Evolutionary conservation across 2,888 invertebrate genomes (phyloP).

Genomic region (Hypomecis atomaria): DNA sequence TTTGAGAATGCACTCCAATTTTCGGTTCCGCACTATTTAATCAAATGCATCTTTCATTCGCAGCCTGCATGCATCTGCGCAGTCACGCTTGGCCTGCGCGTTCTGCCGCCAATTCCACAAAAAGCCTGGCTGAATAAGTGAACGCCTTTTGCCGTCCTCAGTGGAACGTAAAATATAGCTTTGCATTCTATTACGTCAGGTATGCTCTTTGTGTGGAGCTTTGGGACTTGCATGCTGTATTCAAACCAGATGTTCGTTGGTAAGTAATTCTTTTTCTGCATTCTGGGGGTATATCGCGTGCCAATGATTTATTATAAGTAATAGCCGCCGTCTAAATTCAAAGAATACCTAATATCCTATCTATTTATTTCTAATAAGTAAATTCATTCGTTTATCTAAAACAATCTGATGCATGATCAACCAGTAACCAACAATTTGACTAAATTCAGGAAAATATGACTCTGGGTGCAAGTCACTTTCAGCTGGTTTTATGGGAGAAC

Average conservation of each 20-base stretch:
- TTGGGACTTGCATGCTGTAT: slow-evolving; percentile 27
- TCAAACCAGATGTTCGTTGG: not conserved
- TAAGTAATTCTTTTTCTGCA: no score
- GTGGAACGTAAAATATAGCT: slow-evolving; percentile 42
- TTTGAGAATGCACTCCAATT: slow-evolving; percentile 12
- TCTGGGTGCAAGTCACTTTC: no score
- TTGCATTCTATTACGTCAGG: slow-evolving; percentile 39
- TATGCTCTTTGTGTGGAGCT: slow-evolving; percentile 46
- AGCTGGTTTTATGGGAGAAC: no score
- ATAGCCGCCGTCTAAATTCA: no score
- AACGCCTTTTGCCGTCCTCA: slow-evolving; percentile 22
- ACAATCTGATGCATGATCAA: no score
- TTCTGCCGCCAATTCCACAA: slow-evolving; percentile 19
- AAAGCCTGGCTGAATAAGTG: slow-evolving; percentile 21
- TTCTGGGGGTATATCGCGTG: no score
- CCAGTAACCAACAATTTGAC: no score
- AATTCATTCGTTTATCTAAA: no score
- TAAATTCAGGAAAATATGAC: no score
- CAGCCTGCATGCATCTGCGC: slow-evolving; percentile 11
- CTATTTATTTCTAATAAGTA: no score
- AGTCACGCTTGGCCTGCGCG: slow-evolving; percentile 9
- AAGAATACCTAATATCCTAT: no score
- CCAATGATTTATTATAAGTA: no score
- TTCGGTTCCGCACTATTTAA: slow-evolving; percentile 16
- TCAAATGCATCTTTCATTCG: slow-evolving; percentile 20